Evolutionary conservation across 2,888 invertebrate species (phyloP).

Genomic region (Rutpela maculata): DNA sequence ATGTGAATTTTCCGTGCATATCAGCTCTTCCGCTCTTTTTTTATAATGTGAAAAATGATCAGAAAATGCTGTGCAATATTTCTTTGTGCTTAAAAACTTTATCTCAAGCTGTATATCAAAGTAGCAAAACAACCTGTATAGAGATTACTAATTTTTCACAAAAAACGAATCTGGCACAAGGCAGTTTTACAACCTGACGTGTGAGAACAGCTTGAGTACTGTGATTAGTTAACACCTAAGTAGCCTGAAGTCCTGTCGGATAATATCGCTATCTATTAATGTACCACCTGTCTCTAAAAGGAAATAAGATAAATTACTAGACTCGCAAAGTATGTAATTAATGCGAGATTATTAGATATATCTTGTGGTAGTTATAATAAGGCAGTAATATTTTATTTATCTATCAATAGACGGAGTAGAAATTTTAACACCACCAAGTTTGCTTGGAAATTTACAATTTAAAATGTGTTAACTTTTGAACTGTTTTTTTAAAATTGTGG

Average conservation of each 20-base stretch:
- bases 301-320: conserved; percentile 14
- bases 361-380: not conserved
- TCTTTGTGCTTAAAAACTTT: too few relatives aligned
- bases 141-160: not conserved
- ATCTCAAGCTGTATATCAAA: not conserved
- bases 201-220: conserved; percentile 17
- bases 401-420: not conserved
- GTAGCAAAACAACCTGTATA: not conserved
- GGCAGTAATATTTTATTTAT: not conserved
- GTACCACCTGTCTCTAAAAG: conserved; percentile 19
- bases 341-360: not conserved
- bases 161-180: conserved; percentile 20
- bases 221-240: not conserved
- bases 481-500: too few relatives aligned
- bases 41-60: too few relatives aligned
- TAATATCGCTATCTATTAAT: conserved; percentile 18
- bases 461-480: too few relatives aligned
- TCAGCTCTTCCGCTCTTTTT: too few relatives aligned
- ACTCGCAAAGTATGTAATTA: conserved; percentile 11
- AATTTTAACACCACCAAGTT: not conserved
- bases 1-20: too few relatives aligned
- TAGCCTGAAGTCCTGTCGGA: not conserved
- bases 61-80: too few relatives aligned
- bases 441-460: too few relatives aligned
- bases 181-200: conserved; percentile 13